Conservation (phyloP, 2,113 vertebrate genomes). For the Ameiurus melas region DNA sequence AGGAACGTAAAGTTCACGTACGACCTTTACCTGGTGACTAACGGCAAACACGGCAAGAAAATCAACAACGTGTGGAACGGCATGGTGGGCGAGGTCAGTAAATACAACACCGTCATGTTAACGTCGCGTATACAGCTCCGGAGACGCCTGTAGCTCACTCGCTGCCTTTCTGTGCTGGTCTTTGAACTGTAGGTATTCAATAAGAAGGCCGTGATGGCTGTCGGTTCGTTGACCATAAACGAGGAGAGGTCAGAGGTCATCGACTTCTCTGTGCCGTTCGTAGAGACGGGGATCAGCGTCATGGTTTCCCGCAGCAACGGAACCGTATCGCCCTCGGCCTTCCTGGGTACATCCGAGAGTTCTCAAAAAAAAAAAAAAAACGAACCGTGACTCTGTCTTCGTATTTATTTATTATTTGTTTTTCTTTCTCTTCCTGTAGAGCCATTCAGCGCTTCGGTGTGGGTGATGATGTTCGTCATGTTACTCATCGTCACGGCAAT, state of each 20-base stretch:
- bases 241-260: slow-evolving; percentile 95
- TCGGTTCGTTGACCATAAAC: slow-evolving; percentile 94
- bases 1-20: slow-evolving; percentile 96
- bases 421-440: slow-evolving; percentile 70
- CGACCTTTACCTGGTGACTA: slow-evolving; percentile 95
- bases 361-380: slow-evolving; percentile 63
- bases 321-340: slow-evolving; percentile 95
- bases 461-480: slow-evolving; percentile 99
- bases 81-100: slow-evolving; percentile 95
- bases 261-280: slow-evolving; percentile 96
- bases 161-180: not conserved
- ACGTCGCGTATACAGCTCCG: not conserved
- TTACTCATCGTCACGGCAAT: slow-evolving; percentile 95
- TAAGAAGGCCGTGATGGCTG: slow-evolving; percentile 93
- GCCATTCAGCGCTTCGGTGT: slow-evolving; percentile 96
- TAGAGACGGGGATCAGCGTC: slow-evolving; percentile 97
- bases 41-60: slow-evolving; percentile 97
- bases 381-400: slow-evolving; percentile 57
- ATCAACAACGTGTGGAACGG: slow-evolving; percentile 98
- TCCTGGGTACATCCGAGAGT: slow-evolving; percentile 83
- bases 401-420: slow-evolving; percentile 57
- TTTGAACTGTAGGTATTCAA: slow-evolving; percentile 84
- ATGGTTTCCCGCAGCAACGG: slow-evolving; percentile 99
- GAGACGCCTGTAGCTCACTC: not conserved
- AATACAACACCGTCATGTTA: not conserved